Evolutionary conservation across 2,888 invertebrate species (phyloP).

Genomic region (Drosophila macrospina): DNA sequence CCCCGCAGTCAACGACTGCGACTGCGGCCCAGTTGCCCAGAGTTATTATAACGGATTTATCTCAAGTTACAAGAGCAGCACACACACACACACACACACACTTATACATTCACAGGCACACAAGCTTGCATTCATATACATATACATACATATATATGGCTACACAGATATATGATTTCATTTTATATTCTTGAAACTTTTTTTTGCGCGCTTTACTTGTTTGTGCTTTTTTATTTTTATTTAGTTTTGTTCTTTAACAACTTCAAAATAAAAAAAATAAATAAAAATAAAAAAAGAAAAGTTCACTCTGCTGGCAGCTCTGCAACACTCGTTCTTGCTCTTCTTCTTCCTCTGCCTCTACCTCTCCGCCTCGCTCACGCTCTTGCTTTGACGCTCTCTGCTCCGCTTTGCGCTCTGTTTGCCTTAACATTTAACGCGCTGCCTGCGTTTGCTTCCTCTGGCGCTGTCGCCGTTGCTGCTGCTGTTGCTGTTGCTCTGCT

Average conservation of each 20-base stretch:
- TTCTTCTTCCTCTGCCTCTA: neutral
- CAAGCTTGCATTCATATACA: constrained; percentile 13
- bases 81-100: constrained; percentile 26
- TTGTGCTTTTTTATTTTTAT: constrained; percentile 49
- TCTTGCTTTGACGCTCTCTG: neutral
- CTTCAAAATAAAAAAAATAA: constrained; percentile 8
- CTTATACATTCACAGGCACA: constrained; percentile 27
- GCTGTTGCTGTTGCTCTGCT: constrained; percentile 8
- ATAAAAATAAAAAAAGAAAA: constrained; percentile 20
- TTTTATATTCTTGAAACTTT: constrained; percentile 61
- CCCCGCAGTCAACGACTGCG: neutral
- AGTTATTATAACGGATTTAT: constrained; percentile 80
- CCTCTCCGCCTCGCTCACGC: neutral
- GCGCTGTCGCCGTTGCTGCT: constrained; percentile 3
- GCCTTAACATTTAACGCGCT: constrained; percentile 30
- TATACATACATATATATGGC: constrained; percentile 28
- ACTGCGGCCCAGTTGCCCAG: constrained; percentile 62
- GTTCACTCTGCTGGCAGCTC: neutral
- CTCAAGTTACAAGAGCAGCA: constrained; percentile 68
- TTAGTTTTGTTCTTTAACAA: constrained; percentile 60
- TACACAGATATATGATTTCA: constrained; percentile 58
- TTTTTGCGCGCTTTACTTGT: constrained; percentile 53
- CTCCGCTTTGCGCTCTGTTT: constrained; percentile 33
- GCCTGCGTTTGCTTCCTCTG: constrained; percentile 32
- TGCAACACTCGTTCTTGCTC: constrained; percentile 6